Conservation (phyloP, 2,113 vertebrate species). For the sheep (Ovis aries) region DNA sequence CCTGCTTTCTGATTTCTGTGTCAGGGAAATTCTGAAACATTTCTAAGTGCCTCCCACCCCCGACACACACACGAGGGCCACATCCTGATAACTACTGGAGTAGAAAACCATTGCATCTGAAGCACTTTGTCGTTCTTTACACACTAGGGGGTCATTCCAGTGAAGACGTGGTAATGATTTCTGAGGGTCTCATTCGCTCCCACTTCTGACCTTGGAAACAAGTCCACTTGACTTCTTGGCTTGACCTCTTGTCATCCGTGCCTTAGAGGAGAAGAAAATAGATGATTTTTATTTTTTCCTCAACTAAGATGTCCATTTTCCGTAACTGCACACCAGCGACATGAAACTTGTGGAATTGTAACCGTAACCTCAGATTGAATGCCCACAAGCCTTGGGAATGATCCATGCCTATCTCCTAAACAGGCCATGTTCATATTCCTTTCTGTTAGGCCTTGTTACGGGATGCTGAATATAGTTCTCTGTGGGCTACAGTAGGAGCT, state of each 20-base stretch:
- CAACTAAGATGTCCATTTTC: not conserved
- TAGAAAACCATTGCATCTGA: not conserved
- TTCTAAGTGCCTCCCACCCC: too few relatives aligned
- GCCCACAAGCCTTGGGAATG: not conserved
- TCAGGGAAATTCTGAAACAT: not conserved
- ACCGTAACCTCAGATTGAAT: not conserved
- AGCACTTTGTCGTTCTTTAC: not conserved
- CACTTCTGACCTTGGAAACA: not conserved
- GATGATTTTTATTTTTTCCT: not conserved
- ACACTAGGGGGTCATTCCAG: not conserved
- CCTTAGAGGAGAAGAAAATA: not conserved
- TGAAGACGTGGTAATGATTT: not conserved
- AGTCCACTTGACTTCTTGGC: not conserved
- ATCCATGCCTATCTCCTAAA: not conserved
- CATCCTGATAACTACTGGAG: not conserved
- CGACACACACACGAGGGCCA: fast-evolving
- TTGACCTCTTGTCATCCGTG: not conserved
- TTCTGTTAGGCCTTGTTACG: not conserved
- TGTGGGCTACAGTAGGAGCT: not conserved
- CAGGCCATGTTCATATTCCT: not conserved
- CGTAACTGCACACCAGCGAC: too few relatives aligned
- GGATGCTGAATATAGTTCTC: not conserved
- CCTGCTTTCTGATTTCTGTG: not conserved
- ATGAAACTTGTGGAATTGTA: not conserved
- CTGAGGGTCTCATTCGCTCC: not conserved